Evolutionary conservation across 2,888 invertebrate species (phyloP).

Genomic region (Megalurothrips usitatus): DNA sequence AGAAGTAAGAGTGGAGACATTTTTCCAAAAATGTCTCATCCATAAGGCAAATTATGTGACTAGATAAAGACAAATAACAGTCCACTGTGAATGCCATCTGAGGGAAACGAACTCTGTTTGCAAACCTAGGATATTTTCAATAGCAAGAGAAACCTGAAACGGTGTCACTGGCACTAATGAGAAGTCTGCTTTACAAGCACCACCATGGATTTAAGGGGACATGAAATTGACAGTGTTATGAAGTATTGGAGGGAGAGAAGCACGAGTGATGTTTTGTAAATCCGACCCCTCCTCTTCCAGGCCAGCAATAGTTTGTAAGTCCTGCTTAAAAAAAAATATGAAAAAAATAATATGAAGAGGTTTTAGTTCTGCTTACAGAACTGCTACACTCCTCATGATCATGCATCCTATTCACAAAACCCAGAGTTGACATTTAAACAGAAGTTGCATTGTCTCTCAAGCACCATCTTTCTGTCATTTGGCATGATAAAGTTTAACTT

Average conservation of each 20-base stretch:
- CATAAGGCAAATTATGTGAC: not conserved
- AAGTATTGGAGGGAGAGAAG: not conserved
- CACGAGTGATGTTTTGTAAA: not conserved
- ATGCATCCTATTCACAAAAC: too few relatives aligned
- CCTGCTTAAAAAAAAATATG: not conserved
- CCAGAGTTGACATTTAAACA: too few relatives aligned
- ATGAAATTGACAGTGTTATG: not conserved
- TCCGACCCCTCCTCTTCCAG: not conserved
- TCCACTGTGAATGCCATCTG: not conserved
- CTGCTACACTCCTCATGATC: not conserved
- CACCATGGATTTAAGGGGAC: not conserved
- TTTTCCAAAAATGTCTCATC: not conserved
- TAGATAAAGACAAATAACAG: too few relatives aligned
- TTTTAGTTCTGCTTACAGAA: not conserved
- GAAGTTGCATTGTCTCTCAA: too few relatives aligned
- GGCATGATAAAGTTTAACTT: not conserved
- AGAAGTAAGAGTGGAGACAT: not conserved
- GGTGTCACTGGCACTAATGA: too few relatives aligned
- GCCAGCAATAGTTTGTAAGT: not conserved
- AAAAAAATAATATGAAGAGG: not conserved
- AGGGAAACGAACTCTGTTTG: not conserved
- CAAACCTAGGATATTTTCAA: not conserved
- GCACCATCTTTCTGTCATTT: not conserved
- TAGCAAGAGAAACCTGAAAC: not conserved
- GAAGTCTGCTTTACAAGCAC: too few relatives aligned